These are phyloP conservation scores for Zeus faber DNA, from an alignment of 2,113 vertebrate species.

Conservation along the genomic window DNA sequence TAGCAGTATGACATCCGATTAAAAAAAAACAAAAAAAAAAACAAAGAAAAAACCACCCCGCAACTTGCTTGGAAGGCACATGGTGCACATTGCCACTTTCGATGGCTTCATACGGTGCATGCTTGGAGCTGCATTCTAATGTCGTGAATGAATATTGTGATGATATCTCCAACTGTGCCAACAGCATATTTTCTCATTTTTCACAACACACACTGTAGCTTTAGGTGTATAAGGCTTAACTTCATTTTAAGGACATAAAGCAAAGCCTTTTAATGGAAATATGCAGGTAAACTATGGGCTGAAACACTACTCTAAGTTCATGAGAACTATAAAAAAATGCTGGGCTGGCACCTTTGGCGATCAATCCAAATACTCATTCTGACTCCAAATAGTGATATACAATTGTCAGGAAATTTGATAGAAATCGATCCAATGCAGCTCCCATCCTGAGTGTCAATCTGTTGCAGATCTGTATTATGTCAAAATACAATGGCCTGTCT, in stretches of 20 bases:
- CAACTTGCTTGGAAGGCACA: conserved; percentile 73
- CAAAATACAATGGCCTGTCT: conserved; percentile 14
- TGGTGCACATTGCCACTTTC: conserved; percentile 49
- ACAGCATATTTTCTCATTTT: conserved; percentile 12
- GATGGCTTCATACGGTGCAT: conserved; percentile 45
- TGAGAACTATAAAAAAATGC: conserved; percentile 32
- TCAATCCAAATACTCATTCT: conserved; percentile 13
- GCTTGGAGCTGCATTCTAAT: conserved; percentile 36
- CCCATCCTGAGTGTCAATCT: conserved; percentile 32
- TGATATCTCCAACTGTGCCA: conserved; percentile 26
- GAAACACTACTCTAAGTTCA: conserved; percentile 38
- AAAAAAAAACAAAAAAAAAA: conserved; percentile 34
- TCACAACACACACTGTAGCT: conserved; percentile 18
- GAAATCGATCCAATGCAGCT: conserved; percentile 16
- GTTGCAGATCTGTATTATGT: conserved; percentile 19
- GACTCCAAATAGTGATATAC: conserved; percentile 29
- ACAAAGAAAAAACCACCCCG: conserved; percentile 36
- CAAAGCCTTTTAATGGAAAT: too few relatives aligned
- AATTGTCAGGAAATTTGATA: conserved; percentile 13
- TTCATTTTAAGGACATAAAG: conserved; percentile 28
- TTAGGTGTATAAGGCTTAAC: conserved; percentile 45
- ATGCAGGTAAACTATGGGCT: too few relatives aligned
- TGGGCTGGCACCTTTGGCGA: conserved; percentile 49
- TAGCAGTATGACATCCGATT: conserved; percentile 37
- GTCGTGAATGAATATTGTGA: conserved; percentile 24